Evolutionary conservation across 2,113 vertebrate genomes (phyloP), one percentile per base, ranked within the genome.

Genomic region (Coptodon bakossiorum): DNA sequence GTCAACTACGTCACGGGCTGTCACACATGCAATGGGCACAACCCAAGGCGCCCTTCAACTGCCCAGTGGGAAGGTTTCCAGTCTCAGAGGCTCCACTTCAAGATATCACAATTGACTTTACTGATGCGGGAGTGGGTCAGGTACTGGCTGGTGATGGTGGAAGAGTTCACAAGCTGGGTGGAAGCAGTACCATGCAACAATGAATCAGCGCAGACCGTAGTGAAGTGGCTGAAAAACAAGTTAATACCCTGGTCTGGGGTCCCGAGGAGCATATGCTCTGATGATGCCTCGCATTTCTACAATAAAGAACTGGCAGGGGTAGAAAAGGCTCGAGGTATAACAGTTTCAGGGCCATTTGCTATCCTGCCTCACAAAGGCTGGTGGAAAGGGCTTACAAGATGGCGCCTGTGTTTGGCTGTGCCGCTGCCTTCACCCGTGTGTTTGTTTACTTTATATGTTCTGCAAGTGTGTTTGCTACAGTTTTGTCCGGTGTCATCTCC

Each of bases 251-350:
- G 59, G 29, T 34, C 29, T 0, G 29, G 59, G 29, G 59, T 63
- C 59, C 59, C 3, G 9, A 63, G 59, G 16, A 34, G 3, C 29
- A 63, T 0, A 34, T 4, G 29, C 29, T 19, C 16, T 1, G 9
- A 63, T 63, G 29, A 19, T 63, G 59, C 16, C 9, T 63, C 16
- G 5, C 9, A 63, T 63, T 34, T 63, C 29, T 34, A 16, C 34
- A 63, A 36, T 63, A 34, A 34, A 34, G 16, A 63, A 34, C 16
- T 0, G 59, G 0, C 29, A 63, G 59, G 1, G 16, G 16, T 11
- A 34, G 16, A 63, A 63, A 34, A 63, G 59, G 59, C 9, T 34
- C 3, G 5, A 0, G 16, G 59, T 63, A 34, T 63, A 34, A 4
- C 59, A 1, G 16, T 63, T 63, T 63, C 16, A 19, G 56, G 54